Percentiles rank a stretch among this genome's conserved stretches.
Evolutionary conservation across 1,140 invertebrate genomes (phyloP).

Genomic region (Lepidurus apus): DNA sequence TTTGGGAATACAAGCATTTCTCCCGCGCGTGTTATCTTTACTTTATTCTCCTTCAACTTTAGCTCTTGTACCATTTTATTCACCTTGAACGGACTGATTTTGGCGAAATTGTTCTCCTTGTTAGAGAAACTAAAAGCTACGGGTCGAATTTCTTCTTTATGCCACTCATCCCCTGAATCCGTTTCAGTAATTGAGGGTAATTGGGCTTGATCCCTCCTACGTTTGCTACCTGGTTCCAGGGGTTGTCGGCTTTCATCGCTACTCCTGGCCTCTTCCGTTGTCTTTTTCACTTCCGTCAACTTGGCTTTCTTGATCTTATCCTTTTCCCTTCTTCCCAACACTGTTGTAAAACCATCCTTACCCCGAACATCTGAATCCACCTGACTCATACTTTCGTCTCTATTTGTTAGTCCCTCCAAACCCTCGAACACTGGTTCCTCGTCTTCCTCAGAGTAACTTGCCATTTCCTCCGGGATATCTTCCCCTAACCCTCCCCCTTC

Average conservation of each 20-base stretch:
- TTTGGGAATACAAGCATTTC: neutral
- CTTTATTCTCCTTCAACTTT: neutral
- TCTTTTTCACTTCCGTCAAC: neutral
- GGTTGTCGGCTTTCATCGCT: neutral
- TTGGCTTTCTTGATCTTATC: neutral
- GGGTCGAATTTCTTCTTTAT: neutral
- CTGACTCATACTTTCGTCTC: neutral
- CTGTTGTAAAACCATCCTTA: neutral
- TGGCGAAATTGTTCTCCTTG: neutral
- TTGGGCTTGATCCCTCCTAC: neutral
- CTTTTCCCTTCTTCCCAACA: neutral
- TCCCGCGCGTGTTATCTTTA: neutral
- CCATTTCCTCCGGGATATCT: neutral
- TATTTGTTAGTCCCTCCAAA: neutral
- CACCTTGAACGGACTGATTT: neutral
- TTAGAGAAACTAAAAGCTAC: neutral
- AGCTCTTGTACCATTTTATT: neutral
- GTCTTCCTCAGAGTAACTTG: neutral
- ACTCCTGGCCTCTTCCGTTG: neutral
- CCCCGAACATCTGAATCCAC: neutral
- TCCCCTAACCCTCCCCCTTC: neutral
- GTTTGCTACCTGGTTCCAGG: neutral
- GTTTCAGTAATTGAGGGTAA: neutral
- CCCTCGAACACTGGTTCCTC: neutral
- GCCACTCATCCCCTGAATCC: neutral